phyloP scores from a whole-genome alignment of 2,888 invertebrate genomes.

The Eledona agricola region DNA sequence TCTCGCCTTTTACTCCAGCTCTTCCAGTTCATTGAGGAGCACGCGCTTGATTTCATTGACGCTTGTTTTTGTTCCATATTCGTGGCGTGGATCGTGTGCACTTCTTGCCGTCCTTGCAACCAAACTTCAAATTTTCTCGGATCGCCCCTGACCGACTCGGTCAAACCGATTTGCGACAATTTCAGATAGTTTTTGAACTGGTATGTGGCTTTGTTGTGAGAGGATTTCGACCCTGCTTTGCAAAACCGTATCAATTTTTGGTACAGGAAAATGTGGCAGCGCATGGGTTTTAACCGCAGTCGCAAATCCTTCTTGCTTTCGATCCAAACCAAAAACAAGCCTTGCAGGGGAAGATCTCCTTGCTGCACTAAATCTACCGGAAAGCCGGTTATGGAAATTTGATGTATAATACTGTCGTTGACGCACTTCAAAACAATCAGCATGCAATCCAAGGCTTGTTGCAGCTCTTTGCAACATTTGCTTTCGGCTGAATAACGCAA shows the following conservation, averaged over 20 bases:
- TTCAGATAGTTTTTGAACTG: slow-evolving; percentile 90
- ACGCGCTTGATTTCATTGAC: slow-evolving; percentile 89
- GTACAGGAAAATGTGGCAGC: slow-evolving; percentile 94
- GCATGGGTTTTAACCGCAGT: slow-evolving; percentile 86
- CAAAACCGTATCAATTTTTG: slow-evolving; percentile 95
- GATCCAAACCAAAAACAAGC: slow-evolving; percentile 89
- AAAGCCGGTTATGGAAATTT: slow-evolving; percentile 95
- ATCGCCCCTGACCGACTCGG: slow-evolving; percentile 93
- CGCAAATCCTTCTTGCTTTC: slow-evolving; percentile 90
- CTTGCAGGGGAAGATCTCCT: slow-evolving; percentile 91
- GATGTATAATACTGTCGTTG: slow-evolving; percentile 98
- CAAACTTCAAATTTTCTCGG: slow-evolving; percentile 94
- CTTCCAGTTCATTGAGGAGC: slow-evolving; percentile 87
- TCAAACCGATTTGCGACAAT: slow-evolving; percentile 94
- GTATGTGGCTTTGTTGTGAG: slow-evolving; percentile 85
- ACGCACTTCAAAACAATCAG: slow-evolving; percentile 93
- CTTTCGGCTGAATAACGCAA: slow-evolving; percentile 86
- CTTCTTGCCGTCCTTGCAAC: slow-evolving; percentile 92
- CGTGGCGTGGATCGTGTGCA: slow-evolving; percentile 90
- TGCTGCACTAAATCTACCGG: slow-evolving; percentile 88
- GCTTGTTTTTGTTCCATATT: slow-evolving; percentile 85
- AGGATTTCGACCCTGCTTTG: slow-evolving; percentile 78
- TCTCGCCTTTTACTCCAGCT: slow-evolving; percentile 84
- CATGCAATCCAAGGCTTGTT: slow-evolving; percentile 95
- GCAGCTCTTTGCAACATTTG: slow-evolving; percentile 82